Conservation (phyloP, 2,888 invertebrate genomes). For the Labia minor region DNA sequence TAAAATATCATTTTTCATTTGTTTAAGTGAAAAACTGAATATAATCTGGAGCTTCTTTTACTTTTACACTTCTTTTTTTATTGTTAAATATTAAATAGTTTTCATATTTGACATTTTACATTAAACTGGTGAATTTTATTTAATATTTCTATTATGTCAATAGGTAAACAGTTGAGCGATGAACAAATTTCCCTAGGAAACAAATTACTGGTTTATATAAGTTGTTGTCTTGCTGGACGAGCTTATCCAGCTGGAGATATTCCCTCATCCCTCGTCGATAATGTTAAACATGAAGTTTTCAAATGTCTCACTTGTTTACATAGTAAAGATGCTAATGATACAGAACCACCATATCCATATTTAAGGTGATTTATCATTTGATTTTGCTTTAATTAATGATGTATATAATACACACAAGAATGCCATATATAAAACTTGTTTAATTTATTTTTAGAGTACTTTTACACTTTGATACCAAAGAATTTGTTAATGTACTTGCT, state of each 20-base stretch:
- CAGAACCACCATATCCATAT: slow-evolving; percentile 59
- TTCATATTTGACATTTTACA: too few relatives aligned
- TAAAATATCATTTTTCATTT: too few relatives aligned
- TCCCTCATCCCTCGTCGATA: slow-evolving; percentile 46
- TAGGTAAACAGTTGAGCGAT: slow-evolving; percentile 32
- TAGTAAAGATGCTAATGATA: slow-evolving; percentile 44
- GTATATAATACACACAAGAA: too few relatives aligned
- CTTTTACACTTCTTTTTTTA: too few relatives aligned
- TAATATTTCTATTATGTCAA: too few relatives aligned
- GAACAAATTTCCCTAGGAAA: slow-evolving; percentile 56
- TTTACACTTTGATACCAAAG: slow-evolving; percentile 70
- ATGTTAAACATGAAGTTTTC: slow-evolving; percentile 58
- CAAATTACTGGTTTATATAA: slow-evolving; percentile 72
- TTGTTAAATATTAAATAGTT: too few relatives aligned
- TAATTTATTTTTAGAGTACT: slow-evolving; percentile 48
- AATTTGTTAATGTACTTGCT: slow-evolving; percentile 73
- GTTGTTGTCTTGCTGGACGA: slow-evolving; percentile 75
- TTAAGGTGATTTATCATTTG: slow-evolving; percentile 35
- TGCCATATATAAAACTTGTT: too few relatives aligned
- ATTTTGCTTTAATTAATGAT: slow-evolving; percentile 22
- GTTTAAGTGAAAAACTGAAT: too few relatives aligned
- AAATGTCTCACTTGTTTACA: slow-evolving; percentile 55
- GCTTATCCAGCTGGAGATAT: slow-evolving; percentile 71
- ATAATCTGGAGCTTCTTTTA: too few relatives aligned
- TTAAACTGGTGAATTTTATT: too few relatives aligned